A percentile compares a stretch with the other conserved stretches of the same genome.
Evolutionary conservation across 2,113 vertebrate species (phyloP).

Genomic region (Plecturocebus donacophilus): DNA sequence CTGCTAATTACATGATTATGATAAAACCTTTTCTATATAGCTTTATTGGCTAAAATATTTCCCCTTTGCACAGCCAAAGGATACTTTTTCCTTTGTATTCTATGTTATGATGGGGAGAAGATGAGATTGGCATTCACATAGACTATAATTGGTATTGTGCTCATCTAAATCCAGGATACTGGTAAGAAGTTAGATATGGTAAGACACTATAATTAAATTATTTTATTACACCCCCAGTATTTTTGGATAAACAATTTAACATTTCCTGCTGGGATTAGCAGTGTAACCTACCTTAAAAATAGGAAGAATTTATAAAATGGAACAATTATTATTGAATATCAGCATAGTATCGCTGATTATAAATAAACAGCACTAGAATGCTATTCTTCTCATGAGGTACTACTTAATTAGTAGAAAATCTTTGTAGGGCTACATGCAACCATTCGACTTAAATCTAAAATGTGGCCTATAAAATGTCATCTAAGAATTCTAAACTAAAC

Average conservation of each 20-base stretch:
- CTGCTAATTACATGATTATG: neutral
- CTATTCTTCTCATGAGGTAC: neutral
- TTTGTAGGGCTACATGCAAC: neutral
- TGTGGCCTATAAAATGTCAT: neutral
- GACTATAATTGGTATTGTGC: neutral
- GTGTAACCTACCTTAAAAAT: neutral
- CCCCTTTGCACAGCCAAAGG: neutral
- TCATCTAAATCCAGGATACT: neutral
- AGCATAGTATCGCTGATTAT: neutral
- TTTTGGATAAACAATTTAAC: neutral
- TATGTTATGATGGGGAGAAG: neutral
- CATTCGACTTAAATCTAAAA: neutral
- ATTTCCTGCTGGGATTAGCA: neutral
- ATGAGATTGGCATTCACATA: neutral
- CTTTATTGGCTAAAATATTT: neutral
- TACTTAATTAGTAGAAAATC: neutral
- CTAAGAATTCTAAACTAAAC: conserved; percentile 40
- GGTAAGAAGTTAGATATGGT: neutral
- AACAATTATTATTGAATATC: neutral
- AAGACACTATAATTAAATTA: neutral
- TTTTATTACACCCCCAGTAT: neutral
- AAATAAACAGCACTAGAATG: neutral
- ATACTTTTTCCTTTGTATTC: neutral
- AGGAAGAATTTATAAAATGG: neutral
- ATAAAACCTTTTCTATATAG: neutral